Conservation (phyloP, 2,797 vertebrate species). For the Passerculus sandwichensis region DNA sequence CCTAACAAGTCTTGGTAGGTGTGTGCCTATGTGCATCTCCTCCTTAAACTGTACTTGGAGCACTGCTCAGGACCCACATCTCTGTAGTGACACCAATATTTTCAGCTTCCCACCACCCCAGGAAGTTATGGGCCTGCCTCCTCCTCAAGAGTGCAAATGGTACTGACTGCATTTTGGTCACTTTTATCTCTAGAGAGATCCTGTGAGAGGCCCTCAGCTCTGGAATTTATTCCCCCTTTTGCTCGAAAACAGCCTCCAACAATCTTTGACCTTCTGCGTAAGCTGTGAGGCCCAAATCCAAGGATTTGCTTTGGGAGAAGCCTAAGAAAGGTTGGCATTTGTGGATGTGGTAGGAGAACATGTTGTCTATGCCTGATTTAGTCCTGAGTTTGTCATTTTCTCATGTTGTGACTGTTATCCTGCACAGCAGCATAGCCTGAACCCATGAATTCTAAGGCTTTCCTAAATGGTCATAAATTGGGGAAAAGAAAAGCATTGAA, state of each 20-base stretch:
- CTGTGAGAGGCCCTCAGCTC: neutral
- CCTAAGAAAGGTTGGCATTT: neutral
- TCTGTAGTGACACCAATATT: neutral
- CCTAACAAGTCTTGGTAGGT: neutral
- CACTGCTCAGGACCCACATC: neutral
- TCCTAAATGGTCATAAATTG: neutral
- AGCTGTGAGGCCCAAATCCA: slow-evolving; percentile 16
- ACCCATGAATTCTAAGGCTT: neutral
- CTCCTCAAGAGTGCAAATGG: neutral
- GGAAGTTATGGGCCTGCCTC: neutral
- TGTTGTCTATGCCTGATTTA: neutral
- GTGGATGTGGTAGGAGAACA: neutral
- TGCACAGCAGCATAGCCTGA: neutral
- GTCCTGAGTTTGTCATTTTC: neutral
- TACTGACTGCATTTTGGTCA: neutral
- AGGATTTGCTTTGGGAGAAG: neutral
- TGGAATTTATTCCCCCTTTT: slow-evolving; percentile 42
- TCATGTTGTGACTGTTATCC: neutral
- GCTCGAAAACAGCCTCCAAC: slow-evolving; percentile 9
- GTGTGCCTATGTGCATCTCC: neutral
- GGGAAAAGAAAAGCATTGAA: neutral
- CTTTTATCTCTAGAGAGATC: slow-evolving; percentile 30
- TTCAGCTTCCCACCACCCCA: neutral
- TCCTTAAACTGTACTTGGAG: neutral
- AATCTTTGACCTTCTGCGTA: slow-evolving; percentile 39